Evolutionary conservation across 2,113 vertebrate genomes (phyloP), one percentile per base, ranked within the genome.

Genomic region (Galemys pyrenaicus): DNA sequence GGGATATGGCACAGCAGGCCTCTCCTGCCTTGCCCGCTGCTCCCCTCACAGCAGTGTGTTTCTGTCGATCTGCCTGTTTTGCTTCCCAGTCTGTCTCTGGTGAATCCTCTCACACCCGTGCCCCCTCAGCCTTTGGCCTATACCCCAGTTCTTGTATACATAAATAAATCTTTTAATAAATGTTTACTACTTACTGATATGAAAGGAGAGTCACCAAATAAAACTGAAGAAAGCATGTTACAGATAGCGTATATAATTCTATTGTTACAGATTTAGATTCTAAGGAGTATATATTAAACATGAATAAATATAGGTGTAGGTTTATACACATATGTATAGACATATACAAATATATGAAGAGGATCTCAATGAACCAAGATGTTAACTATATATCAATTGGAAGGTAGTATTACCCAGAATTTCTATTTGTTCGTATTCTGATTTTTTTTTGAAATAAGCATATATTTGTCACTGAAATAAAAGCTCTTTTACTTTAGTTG

Each of bases 181-280:
- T 11, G 54, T 56, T 81, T 62, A 71, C 62, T 81, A 67, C 49
- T 75, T 79, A 71, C 6, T 75, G 49, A 58, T 75, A 87, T 68
- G 75, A 16, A 91, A 82, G 94, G 60, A 68, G 35, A 49, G 35
- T 90, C 22, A 96, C 1, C 26, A 90, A 35, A 91, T n/a, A 95
- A 71, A 91, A 81, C 3, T 65, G 44, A 89, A 74, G 46, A 85
- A 86, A 73, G 37, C 24, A 64, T 64, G 30, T 46, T 84, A 1
- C 64, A 54, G 44, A 81, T 54, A 30, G n/a, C 60, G 35, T 62
- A 2, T 35, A 28, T 49, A 88, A 85, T 68, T 93, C 35, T 70
- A 16, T 16, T 79, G 35, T 44, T 49, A 85, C 39, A 95, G 83
- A 96, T 28, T 22, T 37, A 64, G 41, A 81, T 41, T 93, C 24